A percentile compares a stretch with the other conserved stretches of the same genome.
phyloP scores from a whole-genome alignment of 2,113 vertebrate species.

The Martes martes region DNA sequence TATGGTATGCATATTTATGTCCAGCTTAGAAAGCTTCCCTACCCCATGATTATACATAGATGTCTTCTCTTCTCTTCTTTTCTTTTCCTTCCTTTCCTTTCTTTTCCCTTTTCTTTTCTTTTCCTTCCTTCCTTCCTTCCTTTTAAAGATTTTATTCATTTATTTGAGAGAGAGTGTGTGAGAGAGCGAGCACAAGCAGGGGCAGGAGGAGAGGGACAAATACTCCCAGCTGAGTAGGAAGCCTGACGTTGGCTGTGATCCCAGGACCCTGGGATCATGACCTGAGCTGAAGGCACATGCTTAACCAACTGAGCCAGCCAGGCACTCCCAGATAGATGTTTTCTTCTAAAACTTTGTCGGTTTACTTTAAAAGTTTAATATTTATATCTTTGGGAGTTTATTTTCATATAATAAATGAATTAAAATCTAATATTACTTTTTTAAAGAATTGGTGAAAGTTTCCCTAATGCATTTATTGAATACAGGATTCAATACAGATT shows the following conservation, averaged over 20 bases:
- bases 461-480: not conserved
- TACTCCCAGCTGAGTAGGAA: not conserved
- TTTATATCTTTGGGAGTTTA: not conserved
- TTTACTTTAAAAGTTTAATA: not conserved
- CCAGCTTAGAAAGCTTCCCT: not conserved
- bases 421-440: not conserved
- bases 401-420: not conserved
- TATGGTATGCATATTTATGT: not conserved
- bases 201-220: not conserved
- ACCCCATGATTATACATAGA: not conserved
- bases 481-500: not conserved
- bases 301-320: not conserved
- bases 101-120: too few species aligned
- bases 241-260: not conserved
- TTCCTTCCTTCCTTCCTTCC: too few species aligned
- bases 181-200: not conserved
- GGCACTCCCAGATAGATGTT: not conserved
- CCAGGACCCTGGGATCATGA: not conserved
- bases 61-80: too few species aligned
- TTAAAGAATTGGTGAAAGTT: not conserved
- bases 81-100: fast-evolving
- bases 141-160: not conserved
- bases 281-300: not conserved
- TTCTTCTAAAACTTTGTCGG: not conserved
- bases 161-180: not conserved